A percentile compares a stretch with the other conserved stretches of the same genome.
Conservation (phyloP, 2,888 invertebrate genomes). For the Pollenia labialis region DNA sequence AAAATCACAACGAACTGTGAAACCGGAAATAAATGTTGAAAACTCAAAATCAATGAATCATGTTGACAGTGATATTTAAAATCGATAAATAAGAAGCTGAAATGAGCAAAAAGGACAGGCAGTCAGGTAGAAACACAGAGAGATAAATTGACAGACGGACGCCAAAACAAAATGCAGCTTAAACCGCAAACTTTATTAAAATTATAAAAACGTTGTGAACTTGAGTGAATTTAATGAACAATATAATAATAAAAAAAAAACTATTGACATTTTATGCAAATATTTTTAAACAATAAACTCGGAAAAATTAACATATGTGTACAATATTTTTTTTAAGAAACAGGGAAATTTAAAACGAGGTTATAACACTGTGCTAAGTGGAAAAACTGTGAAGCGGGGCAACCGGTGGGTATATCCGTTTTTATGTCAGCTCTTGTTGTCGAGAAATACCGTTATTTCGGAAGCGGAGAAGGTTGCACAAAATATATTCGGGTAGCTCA, state of each 20-base stretch:
- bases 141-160: conserved; percentile 23
- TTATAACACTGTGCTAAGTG: not conserved
- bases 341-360: not conserved
- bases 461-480: no score
- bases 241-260: not conserved
- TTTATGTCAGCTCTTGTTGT: no score
- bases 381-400: no score
- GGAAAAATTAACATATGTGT: not conserved
- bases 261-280: conserved; percentile 53
- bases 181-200: conserved; percentile 37
- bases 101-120: conserved; percentile 30
- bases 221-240: conserved; percentile 41
- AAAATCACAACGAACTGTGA: conserved; percentile 10
- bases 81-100: conserved; percentile 12
- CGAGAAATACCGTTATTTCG: no score
- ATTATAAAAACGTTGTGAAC: conserved; percentile 43
- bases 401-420: no score
- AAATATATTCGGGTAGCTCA: no score
- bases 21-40: conserved; percentile 52
- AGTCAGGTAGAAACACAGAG: conserved; percentile 24
- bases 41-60: conserved; percentile 48
- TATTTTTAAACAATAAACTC: conserved; percentile 10
- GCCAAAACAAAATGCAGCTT: conserved; percentile 13
- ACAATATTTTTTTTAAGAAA: not conserved
- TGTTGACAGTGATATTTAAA: conserved; percentile 29